Percentiles rank a stretch among this genome's conserved stretches.
Evolutionary conservation across 2,113 vertebrate genomes (phyloP).

Genomic region (Mesitornis unicolor): DNA sequence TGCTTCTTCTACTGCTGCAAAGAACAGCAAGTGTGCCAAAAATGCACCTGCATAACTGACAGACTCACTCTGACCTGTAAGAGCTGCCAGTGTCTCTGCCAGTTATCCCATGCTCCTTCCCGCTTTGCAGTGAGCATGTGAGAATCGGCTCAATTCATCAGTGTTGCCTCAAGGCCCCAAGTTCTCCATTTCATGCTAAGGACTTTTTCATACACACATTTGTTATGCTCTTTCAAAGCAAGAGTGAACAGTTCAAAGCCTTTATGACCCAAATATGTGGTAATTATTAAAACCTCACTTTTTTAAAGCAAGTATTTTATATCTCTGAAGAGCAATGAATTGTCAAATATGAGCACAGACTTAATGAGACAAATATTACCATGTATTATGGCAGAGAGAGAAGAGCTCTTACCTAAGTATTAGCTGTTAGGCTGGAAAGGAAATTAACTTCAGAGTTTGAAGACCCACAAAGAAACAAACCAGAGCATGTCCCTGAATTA

Average conservation of each 20-base stretch:
- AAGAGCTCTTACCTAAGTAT: background rate
- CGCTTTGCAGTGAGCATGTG: rapidly evolving
- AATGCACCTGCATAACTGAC: too few species aligned
- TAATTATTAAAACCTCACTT: background rate
- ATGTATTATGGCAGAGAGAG: background rate
- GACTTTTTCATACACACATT: rapidly evolving
- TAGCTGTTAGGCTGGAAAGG: background rate
- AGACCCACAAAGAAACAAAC: background rate
- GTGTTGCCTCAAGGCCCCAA: background rate
- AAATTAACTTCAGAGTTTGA: background rate
- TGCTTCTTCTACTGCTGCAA: background rate
- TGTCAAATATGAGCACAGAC: background rate
- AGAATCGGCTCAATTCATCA: background rate
- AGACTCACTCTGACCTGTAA: rapidly evolving
- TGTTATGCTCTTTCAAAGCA: background rate
- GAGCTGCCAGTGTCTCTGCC: background rate
- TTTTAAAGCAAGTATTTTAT: background rate
- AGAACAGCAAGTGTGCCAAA: background rate
- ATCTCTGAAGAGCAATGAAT: background rate
- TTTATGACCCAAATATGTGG: background rate
- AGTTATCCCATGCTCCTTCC: background rate
- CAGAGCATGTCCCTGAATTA: background rate
- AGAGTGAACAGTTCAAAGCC: background rate
- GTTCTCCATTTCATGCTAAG: background rate
- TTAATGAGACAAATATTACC: background rate